Evolutionary conservation across 1,140 invertebrate species (phyloP), one percentile per base, ranked within the genome.

Genomic region (Drosophila jambulina): DNA sequence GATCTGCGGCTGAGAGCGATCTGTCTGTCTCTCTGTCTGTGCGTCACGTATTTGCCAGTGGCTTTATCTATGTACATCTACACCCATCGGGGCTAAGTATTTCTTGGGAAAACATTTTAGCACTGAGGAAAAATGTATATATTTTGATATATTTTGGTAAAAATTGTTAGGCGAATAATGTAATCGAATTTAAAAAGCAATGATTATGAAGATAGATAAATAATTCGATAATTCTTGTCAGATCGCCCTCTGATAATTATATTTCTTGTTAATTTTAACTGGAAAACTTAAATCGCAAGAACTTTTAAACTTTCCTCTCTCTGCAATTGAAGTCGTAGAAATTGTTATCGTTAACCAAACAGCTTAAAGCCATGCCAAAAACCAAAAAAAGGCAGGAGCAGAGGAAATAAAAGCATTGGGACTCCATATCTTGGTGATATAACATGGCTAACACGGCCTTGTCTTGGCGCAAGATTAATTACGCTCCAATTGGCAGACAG

Each of bases 391-490:
- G 21, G 34, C 29, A 13, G 34, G 3, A 27, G 38, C 25, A 3
- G 12, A 48, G 21, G 29, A 58, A 61, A 60, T 40, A 23, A 51
- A 74, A 58, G 53, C 72, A 64, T 40, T 75, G 42, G 34, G 45
- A 51, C n/a, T 40, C 19, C 63, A 69, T 78, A 78, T 77, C 74
- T 71, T n/a, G 75, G 56, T 78, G 75, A 78, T 77, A 78, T 69
- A 81, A 69, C 77, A 80, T 67, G 71, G 81, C 76, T 63, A 84
- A 80, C 65, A 77, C 34, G 70, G 69, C 80, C 67, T 72, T 77
- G 78, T 70, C 65, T 63, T 69, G 69, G 62, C 68, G 57, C 36
- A 90, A 88, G 84, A 88, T 88, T 88, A 88, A 88, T 88, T 90
- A 90, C 84, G 64, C 62, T 68, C 80, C 85, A 90, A 84, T 84